Evolutionary conservation across 1,140 invertebrate genomes (phyloP), one percentile per base, ranked within the genome.

Genomic region (Brachionus calyciflorus): DNA sequence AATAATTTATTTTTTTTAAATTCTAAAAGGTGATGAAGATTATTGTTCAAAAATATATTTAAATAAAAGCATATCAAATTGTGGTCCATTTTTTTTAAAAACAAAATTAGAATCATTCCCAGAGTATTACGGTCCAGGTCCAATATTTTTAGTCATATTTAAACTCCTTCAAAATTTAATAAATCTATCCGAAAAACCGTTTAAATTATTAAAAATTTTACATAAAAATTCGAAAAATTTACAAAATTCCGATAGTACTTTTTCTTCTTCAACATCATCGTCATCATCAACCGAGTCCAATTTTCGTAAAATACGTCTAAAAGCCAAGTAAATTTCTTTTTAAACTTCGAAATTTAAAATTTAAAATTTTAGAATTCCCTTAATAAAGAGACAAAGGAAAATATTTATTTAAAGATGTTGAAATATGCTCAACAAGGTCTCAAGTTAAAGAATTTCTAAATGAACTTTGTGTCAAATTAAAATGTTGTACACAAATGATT

Each of bases 101-200:
- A 17, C 40, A 19, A 44, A 65, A n/a, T 26, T 65, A 41, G 12
- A 37, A 37, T 19, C 21, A 21, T 65, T 65, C 19, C 60, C 60
- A 3, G 7, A 19, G 21, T 5, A 6, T 7, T 65, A 44, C 44
- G 60, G 60, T 46, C 60, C 60, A 0, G 60, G 60, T 10, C 60
- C 60, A 2, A 24, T 65, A 24, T 41, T 65, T 65, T 44, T 65
- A 65, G 60, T 65, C 40, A 65, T 65, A 44, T 65, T 65, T 65
- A 65, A 65, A 44, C 40, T 65, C 24, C 19, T 65, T 19, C 33
- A 65, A 44, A 65, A 24, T 41, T 65, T 65, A n/a, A 37, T 65
- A 19, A 65, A 24, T 26, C 17, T 44, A 21, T 24, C 37, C 33
- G 60, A 65, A 65, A 65, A 65, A 17, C 60, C 60, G 10, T 65